These are phyloP conservation scores for Enteromius unitaeniatus DNA, from an alignment of 2,797 vertebrate species.

Conservation along the genomic window DNA sequence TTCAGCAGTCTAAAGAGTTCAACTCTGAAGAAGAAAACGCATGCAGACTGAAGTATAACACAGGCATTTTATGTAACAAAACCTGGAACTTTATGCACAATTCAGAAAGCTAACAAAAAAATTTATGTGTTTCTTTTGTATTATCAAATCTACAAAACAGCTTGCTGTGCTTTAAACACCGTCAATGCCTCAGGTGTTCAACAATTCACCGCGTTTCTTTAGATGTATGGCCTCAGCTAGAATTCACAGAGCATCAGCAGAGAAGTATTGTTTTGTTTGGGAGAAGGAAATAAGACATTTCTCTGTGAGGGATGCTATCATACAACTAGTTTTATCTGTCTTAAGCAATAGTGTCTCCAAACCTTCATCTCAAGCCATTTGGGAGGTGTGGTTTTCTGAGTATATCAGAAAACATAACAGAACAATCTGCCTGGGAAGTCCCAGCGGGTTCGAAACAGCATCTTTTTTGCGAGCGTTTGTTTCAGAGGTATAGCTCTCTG, in stretches of 20 bases:
- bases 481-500: conserved; percentile 67
- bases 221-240: conserved; percentile 73
- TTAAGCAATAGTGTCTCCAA: conserved; percentile 83
- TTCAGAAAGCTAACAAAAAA: conserved; percentile 20
- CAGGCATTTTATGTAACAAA: conserved; percentile 30
- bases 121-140: conserved; percentile 6
- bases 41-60: conserved; percentile 11
- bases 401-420: conserved; percentile 82
- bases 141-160: conserved; percentile 45
- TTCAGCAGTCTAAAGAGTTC: conserved; percentile 26
- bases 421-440: conserved; percentile 80
- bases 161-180: conserved; percentile 31
- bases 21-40: conserved; percentile 26
- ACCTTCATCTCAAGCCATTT: conserved; percentile 79
- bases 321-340: conserved; percentile 83
- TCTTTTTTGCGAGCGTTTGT: conserved; percentile 79
- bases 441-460: conserved; percentile 79
- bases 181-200: conserved; percentile 48
- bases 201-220: conserved; percentile 18
- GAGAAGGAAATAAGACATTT: conserved; percentile 82
- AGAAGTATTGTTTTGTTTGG: conserved; percentile 72
- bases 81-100: conserved; percentile 13
- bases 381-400: conserved; percentile 79
- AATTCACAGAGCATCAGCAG: conserved; percentile 74
- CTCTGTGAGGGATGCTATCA: conserved; percentile 79